Evolutionary conservation across 2,888 invertebrate species (phyloP).

Genomic region (Brachycybe producta): DNA sequence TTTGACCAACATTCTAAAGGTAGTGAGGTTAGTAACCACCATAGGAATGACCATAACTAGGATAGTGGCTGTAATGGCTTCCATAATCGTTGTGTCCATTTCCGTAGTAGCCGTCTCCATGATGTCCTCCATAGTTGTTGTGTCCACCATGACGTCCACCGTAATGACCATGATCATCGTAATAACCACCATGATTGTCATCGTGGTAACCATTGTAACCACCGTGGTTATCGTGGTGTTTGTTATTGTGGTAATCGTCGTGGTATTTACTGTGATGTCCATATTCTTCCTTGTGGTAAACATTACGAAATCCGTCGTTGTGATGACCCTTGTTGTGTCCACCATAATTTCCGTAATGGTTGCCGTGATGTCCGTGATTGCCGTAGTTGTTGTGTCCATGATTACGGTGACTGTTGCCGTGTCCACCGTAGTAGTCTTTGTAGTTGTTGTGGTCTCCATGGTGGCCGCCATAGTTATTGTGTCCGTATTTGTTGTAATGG

Average conservation of each 20-base stretch:
- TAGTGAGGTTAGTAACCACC: not conserved
- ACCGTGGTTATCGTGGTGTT: constrained; percentile 5
- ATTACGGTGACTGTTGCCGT: constrained; percentile 5
- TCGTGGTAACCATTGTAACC: not conserved
- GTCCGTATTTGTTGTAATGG: constrained; percentile 35
- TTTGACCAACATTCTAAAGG: no score
- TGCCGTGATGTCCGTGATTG: constrained; percentile 1
- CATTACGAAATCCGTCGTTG: constrained; percentile 3
- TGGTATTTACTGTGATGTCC: constrained; percentile 4
- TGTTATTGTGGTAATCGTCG: constrained; percentile 1
- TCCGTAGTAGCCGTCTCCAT: constrained; percentile 1
- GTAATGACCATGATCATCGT: not conserved
- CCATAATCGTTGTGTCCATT: not conserved
- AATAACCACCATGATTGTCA: not conserved
- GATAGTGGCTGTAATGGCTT: not conserved
- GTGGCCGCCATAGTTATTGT: constrained; percentile 42
- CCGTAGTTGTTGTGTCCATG: constrained; percentile 2
- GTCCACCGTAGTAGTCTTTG: constrained; percentile 37
- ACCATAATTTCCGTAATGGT: not conserved
- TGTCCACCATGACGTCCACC: constrained; percentile 5
- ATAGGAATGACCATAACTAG: not conserved
- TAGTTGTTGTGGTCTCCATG: constrained; percentile 42
- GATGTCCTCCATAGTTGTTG: constrained; percentile 7
- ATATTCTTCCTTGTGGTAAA: constrained; percentile 11
- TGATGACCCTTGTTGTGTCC: not conserved